phyloP scores from a whole-genome alignment of 2,113 vertebrate species.

The Plectropomus leopardus region DNA sequence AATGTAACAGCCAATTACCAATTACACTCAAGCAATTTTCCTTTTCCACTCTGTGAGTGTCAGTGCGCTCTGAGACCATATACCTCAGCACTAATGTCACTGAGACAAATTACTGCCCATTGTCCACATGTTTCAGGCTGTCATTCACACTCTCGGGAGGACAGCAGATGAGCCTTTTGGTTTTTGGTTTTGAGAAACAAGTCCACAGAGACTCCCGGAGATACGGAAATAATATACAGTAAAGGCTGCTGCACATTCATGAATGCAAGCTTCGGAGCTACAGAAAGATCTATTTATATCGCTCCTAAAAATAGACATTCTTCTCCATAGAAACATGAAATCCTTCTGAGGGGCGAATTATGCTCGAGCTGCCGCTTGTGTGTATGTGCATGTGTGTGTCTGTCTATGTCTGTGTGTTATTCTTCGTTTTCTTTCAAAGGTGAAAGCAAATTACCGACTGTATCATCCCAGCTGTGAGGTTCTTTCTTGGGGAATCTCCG shows the following conservation, averaged over 20 bases:
- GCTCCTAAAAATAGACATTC: slow-evolving; percentile 79
- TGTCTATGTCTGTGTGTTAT: neutral
- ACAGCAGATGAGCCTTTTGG: slow-evolving; percentile 3
- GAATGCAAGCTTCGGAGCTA: slow-evolving; percentile 64
- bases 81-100: slow-evolving; percentile 53
- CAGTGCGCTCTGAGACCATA: neutral
- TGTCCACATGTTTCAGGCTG: slow-evolving; percentile 19
- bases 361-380: slow-evolving; percentile 45
- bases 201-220: neutral
- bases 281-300: slow-evolving; percentile 80
- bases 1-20: slow-evolving; percentile 34
- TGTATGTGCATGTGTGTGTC: neutral
- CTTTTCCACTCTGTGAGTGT: neutral
- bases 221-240: slow-evolving; percentile 34
- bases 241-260: slow-evolving; percentile 54
- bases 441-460: slow-evolving; percentile 55
- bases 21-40: neutral
- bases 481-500: slow-evolving; percentile 67
- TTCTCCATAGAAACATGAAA: slow-evolving; percentile 84
- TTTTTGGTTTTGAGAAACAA: neutral
- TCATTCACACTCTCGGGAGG: neutral
- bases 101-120: slow-evolving; percentile 45
- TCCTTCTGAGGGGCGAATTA: slow-evolving; percentile 70
- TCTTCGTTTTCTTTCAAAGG: slow-evolving; percentile 41
- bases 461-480: slow-evolving; percentile 51